Conservation (phyloP, 2,113 vertebrate genomes). For the Azemiops feae region DNA sequence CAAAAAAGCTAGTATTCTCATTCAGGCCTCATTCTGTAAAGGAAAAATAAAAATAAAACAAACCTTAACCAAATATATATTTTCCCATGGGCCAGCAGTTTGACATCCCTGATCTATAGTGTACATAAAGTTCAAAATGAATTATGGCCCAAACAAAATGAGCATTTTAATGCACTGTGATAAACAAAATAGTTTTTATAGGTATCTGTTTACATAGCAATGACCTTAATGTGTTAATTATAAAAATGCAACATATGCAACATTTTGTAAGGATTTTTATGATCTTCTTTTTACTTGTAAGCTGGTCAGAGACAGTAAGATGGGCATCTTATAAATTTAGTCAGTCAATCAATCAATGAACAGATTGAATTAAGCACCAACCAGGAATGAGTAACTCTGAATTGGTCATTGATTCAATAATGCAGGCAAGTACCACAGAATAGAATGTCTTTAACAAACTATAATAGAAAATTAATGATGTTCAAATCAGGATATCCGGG, state of each 20-base stretch:
- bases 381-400: slow-evolving; percentile 80
- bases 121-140: background rate
- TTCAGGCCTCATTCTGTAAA: background rate
- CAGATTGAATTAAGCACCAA: slow-evolving; percentile 76
- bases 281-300: background rate
- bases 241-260: slow-evolving; percentile 65
- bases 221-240: slow-evolving; percentile 34
- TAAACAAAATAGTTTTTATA: slow-evolving; percentile 22
- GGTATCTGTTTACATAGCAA: slow-evolving; percentile 44
- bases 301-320: background rate
- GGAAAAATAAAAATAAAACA: background rate
- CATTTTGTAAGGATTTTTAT: background rate
- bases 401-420: slow-evolving; percentile 92
- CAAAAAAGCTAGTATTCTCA: background rate
- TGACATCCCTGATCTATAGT: background rate
- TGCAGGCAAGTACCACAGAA: slow-evolving; percentile 84
- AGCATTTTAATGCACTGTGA: background rate
- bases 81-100: background rate
- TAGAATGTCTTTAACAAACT: slow-evolving; percentile 89
- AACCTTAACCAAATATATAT: background rate
- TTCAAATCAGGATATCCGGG: slow-evolving; percentile 91
- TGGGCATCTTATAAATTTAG: background rate
- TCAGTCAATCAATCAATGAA: background rate
- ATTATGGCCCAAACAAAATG: slow-evolving; percentile 11
- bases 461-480: slow-evolving; percentile 97